Base-by-base conservation (phyloP, 2,113 vertebrate species). In the Narcine bancroftii region DNA sequence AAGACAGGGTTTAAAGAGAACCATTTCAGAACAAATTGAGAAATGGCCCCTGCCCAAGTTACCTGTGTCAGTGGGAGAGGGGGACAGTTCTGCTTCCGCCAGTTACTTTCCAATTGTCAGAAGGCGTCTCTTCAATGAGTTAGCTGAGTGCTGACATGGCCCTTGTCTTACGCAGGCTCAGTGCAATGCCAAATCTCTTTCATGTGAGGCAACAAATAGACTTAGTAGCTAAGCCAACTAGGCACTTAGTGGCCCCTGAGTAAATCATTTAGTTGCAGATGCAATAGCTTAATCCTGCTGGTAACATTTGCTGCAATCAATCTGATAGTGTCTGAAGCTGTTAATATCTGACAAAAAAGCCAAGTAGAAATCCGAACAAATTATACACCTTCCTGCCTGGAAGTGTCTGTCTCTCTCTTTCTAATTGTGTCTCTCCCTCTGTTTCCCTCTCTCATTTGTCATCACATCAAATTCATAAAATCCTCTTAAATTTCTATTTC, bases 211-310 rank as follows among this genome's bases (percentile, higher is more conserved):
- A 87, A 87, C 33, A 87, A 60, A 87, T 19, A n/a, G 81, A 60
- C 60, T 87, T 87, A 36, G 53, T 36, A 60, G 81, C 19, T 87
- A 39, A 87, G n/a, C 81, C 81, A 60, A 53, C 81, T 60, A 87
- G 81, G 56, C n/a, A 21, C 33, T 36, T 17, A n/a, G 56, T 60
- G 81, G 81, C 3, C 81, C 81, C 81, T 56, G 15, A 87, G 56
- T 87, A 53, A 87, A 87, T 87, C 53, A 60, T 87, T 60, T 87
- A 87, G 56, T 87, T 63, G 17, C 81, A 85, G 53, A 87, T 33
- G 81, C 81, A 87, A n/a, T 60, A 87, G 33, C 50, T 63, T 87
- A 87, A 87, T 87, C 81, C 81, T 87, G 53, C 50, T 63, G 81
- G 2, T 87, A 85, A 63, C 60, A 53, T 53, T 6, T 87, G 50